Conservation (phyloP, 2,797 vertebrate genomes). For the Dermochelys coriacea region DNA sequence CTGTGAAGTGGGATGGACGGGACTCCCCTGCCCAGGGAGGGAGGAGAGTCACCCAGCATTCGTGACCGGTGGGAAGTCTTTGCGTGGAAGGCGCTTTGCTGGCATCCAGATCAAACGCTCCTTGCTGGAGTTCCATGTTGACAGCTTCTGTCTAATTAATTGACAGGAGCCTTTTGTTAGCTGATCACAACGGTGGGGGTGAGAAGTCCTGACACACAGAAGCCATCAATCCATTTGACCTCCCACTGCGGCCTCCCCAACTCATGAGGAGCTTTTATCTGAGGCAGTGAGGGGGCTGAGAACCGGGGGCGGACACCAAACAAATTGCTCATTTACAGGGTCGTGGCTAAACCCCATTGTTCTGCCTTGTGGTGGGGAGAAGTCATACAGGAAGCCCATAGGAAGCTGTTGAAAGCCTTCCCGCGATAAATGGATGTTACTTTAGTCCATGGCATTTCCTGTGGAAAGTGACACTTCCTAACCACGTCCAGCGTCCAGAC, state of each 20-base stretch:
- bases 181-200: background rate
- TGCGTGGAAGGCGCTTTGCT: background rate
- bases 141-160: background rate
- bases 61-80: background rate
- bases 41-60: background rate
- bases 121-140: background rate
- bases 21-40: background rate
- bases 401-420: slow-evolving; percentile 67
- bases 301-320: background rate
- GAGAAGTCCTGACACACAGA: background rate
- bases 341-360: background rate
- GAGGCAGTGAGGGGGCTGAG: background rate
- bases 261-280: background rate
- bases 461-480: background rate
- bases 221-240: background rate
- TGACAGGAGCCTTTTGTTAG: background rate
- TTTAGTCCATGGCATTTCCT: slow-evolving; percentile 41
- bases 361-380: background rate
- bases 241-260: background rate
- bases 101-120: background rate
- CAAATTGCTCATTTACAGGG: background rate
- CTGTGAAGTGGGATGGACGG: background rate
- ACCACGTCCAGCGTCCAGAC: background rate
- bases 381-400: slow-evolving; percentile 60
- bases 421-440: slow-evolving; percentile 26